These are phyloP conservation scores for Araneus ventricosus DNA, from an alignment of 1,140 invertebrate genomes.

Conservation along the genomic window DNA sequence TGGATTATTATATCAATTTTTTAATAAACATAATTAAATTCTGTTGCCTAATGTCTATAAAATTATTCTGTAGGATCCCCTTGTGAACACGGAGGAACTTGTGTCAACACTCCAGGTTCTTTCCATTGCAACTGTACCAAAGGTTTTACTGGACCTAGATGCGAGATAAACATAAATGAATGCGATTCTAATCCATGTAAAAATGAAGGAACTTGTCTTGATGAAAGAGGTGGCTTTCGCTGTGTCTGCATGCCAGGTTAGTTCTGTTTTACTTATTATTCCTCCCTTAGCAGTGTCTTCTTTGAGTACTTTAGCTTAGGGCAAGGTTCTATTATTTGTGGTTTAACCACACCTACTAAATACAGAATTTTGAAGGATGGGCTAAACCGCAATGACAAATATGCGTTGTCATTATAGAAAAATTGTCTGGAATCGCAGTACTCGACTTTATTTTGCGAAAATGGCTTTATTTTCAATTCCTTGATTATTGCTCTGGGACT, in stretches of 20 bases:
- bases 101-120: constrained; percentile 96
- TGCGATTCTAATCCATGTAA: constrained; percentile 96
- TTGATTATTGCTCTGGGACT: too few relatives aligned
- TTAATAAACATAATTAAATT: neutral
- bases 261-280: constrained; percentile 76
- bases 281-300: too few relatives aligned
- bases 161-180: constrained; percentile 89
- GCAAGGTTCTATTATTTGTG: too few relatives aligned
- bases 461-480: too few relatives aligned
- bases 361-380: too few relatives aligned
- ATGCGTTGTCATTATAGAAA: too few relatives aligned
- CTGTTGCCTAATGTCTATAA: neutral
- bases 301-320: too few relatives aligned
- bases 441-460: too few relatives aligned
- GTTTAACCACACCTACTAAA: too few relatives aligned
- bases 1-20: neutral
- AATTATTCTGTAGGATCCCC: constrained; percentile 76
- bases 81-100: constrained; percentile 82
- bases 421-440: too few relatives aligned
- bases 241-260: constrained; percentile 98
- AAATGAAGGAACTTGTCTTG: constrained; percentile 95
- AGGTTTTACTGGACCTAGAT: constrained; percentile 94
- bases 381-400: too few relatives aligned
- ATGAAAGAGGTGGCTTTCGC: constrained; percentile 95
- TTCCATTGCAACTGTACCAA: constrained; percentile 95